Percentiles rank a stretch among this genome's conserved stretches.
Evolutionary conservation across 2,113 vertebrate species (phyloP).

Genomic region (Amia ocellicauda): DNA sequence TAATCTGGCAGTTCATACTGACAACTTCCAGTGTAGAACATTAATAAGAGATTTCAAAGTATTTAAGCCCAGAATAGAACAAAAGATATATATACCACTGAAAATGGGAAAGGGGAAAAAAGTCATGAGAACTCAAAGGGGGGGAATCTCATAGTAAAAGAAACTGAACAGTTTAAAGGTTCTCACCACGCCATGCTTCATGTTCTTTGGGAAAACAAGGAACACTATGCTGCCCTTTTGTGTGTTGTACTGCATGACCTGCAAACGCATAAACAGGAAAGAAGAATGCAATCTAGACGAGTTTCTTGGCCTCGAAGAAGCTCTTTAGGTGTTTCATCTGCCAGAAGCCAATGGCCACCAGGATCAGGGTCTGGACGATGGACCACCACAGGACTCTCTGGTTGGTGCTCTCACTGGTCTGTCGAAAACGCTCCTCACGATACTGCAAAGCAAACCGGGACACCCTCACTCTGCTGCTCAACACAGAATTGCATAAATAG

Average conservation of each 20-base stretch:
- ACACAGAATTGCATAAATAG: no score
- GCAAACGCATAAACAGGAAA: slow-evolving; percentile 26
- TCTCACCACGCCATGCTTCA: neutral
- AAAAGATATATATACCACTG: no score
- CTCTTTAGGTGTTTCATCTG: slow-evolving; percentile 92
- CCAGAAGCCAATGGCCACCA: slow-evolving; percentile 87
- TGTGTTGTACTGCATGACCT: slow-evolving; percentile 43
- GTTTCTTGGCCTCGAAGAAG: slow-evolving; percentile 92
- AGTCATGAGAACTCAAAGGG: neutral
- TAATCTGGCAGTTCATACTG: no score
- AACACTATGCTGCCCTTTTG: neutral
- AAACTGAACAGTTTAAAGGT: neutral
- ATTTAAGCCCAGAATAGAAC: no score
- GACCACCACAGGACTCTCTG: slow-evolving; percentile 91
- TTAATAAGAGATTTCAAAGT: no score
- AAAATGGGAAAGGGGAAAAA: neutral
- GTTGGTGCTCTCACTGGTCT: slow-evolving; percentile 89
- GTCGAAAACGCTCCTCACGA: slow-evolving; percentile 86
- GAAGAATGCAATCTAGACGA: slow-evolving; percentile 63
- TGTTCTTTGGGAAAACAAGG: neutral
- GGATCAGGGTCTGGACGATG: slow-evolving; percentile 86
- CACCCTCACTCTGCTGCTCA: neutral
- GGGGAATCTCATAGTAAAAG: neutral
- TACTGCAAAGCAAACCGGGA: slow-evolving; percentile 58
- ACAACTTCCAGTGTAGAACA: no score